Evolutionary conservation across 2,888 invertebrate species (phyloP), one percentile per base, ranked within the genome.

Genomic region (Ochlodes sylvanus): DNA sequence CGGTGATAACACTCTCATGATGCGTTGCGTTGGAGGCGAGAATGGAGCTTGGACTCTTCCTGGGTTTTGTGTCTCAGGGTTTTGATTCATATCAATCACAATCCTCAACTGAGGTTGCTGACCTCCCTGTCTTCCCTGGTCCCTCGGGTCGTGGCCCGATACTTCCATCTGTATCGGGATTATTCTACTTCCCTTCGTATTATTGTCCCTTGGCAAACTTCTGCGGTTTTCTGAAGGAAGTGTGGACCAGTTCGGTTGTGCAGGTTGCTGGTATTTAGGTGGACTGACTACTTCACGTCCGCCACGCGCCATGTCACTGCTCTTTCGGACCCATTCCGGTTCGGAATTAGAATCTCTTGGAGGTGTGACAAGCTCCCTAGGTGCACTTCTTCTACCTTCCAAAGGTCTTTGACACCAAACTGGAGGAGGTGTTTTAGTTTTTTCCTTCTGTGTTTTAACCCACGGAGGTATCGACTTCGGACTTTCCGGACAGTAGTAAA

Each of bases 161-260:
- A 89, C 94, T 80, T 96, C 96, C 80, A 96, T 93, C 79, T 95
- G 95, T 70, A 96, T 94, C 0, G 96, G 96, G 76, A 96, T 95
- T 61, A 96, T 90, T 72, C 94, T 93, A 66, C 89, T 85, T 60
- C 94, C 91, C 32, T 81, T 80, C 69, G 84, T 81, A 63, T 73
- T 81, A 55, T 75, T 84, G 54, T 93, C 92, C 72, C 87, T 83
- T 7, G 93, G 89, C 72, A 93, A 76, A 73, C 92, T 92, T 72
- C 87, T 91, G 32, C 93, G 84, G 70, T 92, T 93, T 56, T 92
- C 92, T 41, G 92, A 93, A 34, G 90, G 93, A 38, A 82, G 77
- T 1, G 92, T 93, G 2, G 90, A 94, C 93, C 93, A 94, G 9
- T 87, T 80, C 0, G 93, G 92, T 69, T 89, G 93, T 6, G 77